Evolutionary conservation across 2,888 invertebrate genomes (phyloP), one percentile per base, ranked within the genome.

Genomic region (Rhorus exstirpatorius): DNA sequence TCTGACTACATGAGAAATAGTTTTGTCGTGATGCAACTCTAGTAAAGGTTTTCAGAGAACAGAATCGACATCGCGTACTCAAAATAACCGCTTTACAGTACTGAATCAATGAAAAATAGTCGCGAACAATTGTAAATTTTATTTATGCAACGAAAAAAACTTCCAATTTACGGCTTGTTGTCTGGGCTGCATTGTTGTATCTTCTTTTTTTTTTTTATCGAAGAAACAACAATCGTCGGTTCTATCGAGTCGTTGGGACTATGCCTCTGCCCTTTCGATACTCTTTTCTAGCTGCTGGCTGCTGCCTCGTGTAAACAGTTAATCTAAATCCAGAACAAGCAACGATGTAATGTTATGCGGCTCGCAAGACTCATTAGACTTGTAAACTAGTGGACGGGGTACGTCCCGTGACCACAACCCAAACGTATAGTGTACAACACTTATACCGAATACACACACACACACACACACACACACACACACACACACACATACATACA

Each of bases 281-380:
- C 71, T 70, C 70, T 38, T 68, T 70, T 53, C 75, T 55, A 63
- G 74, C 67, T 83, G 35, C 83, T 67, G 51, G 81, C 81, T 81
- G 81, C 77, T 80, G 86, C 86, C 89, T 90, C 92, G 87, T 90
- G 91, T 92, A 92, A 92, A 92, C 91, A 91, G 92, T 92, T 92
- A 92, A 92, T 92, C 92, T 93, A 93, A 92, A 92, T 92, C 93
- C 91, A 90, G 92, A 91, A 92, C 91, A 91, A 92, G 92, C 92
- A 91, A 87, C 91, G 87, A 90, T 90, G 91, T 92, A 92, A 92
- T 93, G 91, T 91, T 91, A 93, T 93, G 92, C 92, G 90, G 90
- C 92, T 91, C 91, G 92, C 92, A 92, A 92, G 91, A 91, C 92
- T 93, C 93, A 93, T 93, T 93, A 93, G 92, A 93, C 92, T 93